Evolutionary conservation across 2,113 vertebrate species (phyloP).

Genomic region (Odobenus rosmarus): DNA sequence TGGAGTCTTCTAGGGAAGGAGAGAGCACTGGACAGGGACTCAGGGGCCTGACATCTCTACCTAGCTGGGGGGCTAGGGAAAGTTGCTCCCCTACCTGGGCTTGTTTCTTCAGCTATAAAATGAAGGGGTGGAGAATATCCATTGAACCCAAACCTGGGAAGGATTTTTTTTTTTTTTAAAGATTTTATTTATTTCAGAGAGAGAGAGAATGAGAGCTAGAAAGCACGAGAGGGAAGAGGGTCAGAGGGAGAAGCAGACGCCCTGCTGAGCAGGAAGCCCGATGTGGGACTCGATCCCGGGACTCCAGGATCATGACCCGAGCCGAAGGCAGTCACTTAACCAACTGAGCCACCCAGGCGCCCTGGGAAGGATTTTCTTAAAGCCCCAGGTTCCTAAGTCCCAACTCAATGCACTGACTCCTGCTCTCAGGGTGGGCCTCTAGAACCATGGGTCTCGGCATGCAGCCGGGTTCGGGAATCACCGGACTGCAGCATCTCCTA

Average conservation of each 20-base stretch:
- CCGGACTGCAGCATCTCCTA: too few species aligned
- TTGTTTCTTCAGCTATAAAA: not conserved
- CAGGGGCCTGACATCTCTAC: too few species aligned
- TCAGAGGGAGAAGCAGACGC: too few species aligned
- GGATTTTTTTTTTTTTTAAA: too few species aligned
- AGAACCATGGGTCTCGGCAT: not conserved
- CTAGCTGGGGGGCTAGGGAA: not conserved
- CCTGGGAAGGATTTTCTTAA: not conserved
- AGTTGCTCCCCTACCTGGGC: not conserved
- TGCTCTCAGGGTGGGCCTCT: not conserved
- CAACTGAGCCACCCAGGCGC: too few species aligned
- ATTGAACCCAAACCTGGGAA: not conserved
- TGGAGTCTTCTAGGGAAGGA: not conserved
- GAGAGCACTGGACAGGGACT: not conserved
- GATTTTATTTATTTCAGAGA: too few species aligned
- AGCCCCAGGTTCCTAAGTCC: not conserved
- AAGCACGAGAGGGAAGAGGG: too few species aligned
- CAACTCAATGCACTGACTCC: rapidly evolving
- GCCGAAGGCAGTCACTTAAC: too few species aligned
- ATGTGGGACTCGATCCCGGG: too few species aligned
- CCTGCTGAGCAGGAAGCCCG: too few species aligned
- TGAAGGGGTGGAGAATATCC: not conserved
- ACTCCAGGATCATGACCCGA: too few species aligned
- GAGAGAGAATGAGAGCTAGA: too few species aligned
- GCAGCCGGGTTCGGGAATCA: not conserved